A percentile compares a stretch with the other conserved stretches of the same genome.
phyloP scores from a whole-genome alignment of 2,888 invertebrate species.

The Resseliella maxima region DNA sequence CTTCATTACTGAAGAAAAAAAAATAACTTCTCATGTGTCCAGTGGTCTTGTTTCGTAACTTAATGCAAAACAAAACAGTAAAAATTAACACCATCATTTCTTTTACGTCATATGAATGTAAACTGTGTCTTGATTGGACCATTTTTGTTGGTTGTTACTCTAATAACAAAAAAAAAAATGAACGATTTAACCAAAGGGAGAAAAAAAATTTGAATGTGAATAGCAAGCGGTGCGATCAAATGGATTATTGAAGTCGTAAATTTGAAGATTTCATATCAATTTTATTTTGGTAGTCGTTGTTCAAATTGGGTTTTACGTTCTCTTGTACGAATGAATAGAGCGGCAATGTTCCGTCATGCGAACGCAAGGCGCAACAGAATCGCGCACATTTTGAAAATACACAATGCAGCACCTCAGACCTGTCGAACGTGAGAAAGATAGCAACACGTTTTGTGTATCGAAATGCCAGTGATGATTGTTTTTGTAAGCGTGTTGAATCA shows the following conservation, averaged over 20 bases:
- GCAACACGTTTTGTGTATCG: slow-evolving; percentile 16
- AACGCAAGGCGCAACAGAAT: slow-evolving; percentile 11
- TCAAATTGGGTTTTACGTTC: neutral
- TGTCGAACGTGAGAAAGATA: slow-evolving; percentile 46
- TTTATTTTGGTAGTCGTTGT: slow-evolving; percentile 5
- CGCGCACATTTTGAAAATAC: neutral
- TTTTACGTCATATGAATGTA: neutral
- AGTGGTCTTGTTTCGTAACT: neutral
- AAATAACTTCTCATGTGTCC: neutral
- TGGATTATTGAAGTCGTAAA: slow-evolving; percentile 57
- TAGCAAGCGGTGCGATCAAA: slow-evolving; percentile 56
- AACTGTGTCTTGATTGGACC: neutral
- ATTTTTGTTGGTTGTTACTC: neutral
- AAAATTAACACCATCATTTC: slow-evolving; percentile 12
- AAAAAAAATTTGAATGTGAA: slow-evolving; percentile 39
- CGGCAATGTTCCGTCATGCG: slow-evolving; percentile 15
- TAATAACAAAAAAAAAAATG: neutral
- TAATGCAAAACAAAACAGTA: neutral
- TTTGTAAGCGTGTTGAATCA: slow-evolving; percentile 36
- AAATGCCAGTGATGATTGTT: slow-evolving; percentile 15
- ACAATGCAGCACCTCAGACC: slow-evolving; percentile 33
- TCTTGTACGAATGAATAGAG: neutral
- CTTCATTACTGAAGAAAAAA: neutral
- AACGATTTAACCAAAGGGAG: neutral
- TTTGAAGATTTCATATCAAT: slow-evolving; percentile 57